Conservation (phyloP, 2,113 vertebrate genomes). For the Cyprinodon variegatus region DNA sequence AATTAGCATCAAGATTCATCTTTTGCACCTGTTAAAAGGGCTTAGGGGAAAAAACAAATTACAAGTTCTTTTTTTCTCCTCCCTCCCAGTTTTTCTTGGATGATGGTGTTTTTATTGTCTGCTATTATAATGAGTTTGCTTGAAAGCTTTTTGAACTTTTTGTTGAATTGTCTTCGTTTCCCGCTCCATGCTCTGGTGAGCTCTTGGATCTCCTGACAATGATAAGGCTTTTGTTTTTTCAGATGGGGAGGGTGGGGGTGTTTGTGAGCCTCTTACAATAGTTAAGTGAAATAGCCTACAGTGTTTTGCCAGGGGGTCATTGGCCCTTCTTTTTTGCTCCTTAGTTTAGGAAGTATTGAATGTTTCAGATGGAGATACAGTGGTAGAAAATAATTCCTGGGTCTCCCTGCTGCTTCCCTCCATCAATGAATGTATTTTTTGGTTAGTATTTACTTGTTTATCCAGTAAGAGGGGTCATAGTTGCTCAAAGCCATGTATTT, state of each 20-base stretch:
- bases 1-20: conserved; percentile 40
- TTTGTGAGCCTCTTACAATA: conserved; percentile 62
- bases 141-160: conserved; percentile 31
- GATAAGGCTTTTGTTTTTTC: conserved; percentile 69
- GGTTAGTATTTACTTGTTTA: conserved; percentile 54
- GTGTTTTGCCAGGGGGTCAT: conserved; percentile 56
- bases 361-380: conserved; percentile 51
- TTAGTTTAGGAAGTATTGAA: conserved; percentile 52
- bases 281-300: conserved; percentile 63
- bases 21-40: conserved; percentile 71
- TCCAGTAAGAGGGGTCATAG: conserved; percentile 30
- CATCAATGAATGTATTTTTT: conserved; percentile 56
- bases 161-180: conserved; percentile 54
- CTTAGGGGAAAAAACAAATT: conserved; percentile 54
- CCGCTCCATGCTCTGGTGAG: conserved; percentile 45
- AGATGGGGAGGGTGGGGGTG: conserved; percentile 33
- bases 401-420: conserved; percentile 53
- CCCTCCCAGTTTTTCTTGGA: not conserved
- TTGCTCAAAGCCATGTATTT: conserved; percentile 12
- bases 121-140: not conserved
- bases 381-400: conserved; percentile 40
- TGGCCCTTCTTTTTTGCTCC: conserved; percentile 39
- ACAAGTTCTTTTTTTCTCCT: conserved; percentile 10
- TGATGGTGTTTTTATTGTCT: conserved; percentile 15
- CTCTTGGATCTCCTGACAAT: conserved; percentile 59